These are phyloP conservation scores for Poecilia wingei DNA, from an alignment of 2,797 vertebrate genomes.

Conservation along the genomic window DNA sequence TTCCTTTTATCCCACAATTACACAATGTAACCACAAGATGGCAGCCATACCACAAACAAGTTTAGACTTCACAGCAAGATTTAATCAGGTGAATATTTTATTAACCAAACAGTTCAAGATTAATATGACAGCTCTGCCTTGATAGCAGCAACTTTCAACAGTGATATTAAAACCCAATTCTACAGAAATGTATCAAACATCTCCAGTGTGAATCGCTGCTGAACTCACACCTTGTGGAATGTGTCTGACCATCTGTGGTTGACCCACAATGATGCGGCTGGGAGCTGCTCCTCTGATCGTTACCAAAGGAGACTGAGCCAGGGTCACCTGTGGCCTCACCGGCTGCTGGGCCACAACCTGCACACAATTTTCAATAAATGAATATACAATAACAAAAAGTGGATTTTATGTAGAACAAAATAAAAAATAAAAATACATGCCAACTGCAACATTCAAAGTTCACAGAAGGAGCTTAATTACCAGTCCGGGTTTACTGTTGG, in stretches of 20 bases:
- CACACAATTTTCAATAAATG: constrained; percentile 5
- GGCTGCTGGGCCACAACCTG: constrained; percentile 84
- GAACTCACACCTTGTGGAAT: constrained; percentile 73
- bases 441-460: background rate
- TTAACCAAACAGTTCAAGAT: background rate
- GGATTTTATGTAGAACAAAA: background rate
- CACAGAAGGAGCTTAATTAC: constrained; percentile 68
- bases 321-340: constrained; percentile 86
- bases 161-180: background rate
- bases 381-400: background rate
- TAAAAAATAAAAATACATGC: background rate
- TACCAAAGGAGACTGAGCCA: constrained; percentile 89
- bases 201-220: background rate
- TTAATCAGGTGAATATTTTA: background rate
- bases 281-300: constrained; percentile 85
- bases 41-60: constrained; percentile 25
- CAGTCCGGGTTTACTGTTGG: constrained; percentile 86
- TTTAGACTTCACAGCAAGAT: background rate
- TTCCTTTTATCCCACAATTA: background rate
- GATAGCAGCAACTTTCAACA: background rate
- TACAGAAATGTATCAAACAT: background rate
- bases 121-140: background rate
- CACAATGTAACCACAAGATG: constrained; percentile 45
- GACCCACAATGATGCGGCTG: constrained; percentile 87
- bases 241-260: constrained; percentile 87